A percentile compares a stretch with the other conserved stretches of the same genome.
These are phyloP conservation scores for Hecatera dysodea DNA, from an alignment of 2,888 invertebrate genomes.

Conservation along the genomic window DNA sequence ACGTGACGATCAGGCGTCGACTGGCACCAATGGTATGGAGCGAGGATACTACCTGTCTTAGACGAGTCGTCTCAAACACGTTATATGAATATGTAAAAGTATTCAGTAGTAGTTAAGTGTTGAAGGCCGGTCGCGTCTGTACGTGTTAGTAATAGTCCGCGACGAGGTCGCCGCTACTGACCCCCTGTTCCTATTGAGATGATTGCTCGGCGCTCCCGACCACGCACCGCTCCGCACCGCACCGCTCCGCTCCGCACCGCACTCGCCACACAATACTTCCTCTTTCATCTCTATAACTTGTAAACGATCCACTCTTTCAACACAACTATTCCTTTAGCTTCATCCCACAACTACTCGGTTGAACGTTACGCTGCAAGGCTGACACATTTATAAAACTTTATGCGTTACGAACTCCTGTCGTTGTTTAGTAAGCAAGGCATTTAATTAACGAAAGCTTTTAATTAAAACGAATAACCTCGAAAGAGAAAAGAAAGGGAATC, in stretches of 20 bases:
- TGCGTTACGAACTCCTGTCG: neutral
- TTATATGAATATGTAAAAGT: neutral
- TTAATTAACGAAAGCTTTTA: neutral
- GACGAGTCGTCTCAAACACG: neutral
- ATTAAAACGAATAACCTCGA: constrained; percentile 3
- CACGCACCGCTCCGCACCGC: neutral
- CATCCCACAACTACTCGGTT: neutral
- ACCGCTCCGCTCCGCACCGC: too few species aligned
- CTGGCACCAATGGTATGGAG: neutral
- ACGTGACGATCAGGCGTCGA: too few species aligned
- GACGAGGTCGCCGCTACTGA: constrained; percentile 30
- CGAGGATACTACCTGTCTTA: neutral
- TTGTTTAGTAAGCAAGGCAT: neutral
- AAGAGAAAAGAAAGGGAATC: neutral
- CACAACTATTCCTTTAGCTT: neutral
- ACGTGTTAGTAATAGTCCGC: neutral
- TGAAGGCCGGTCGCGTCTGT: neutral
- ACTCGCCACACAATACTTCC: neutral
- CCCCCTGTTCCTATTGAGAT: constrained; percentile 33
- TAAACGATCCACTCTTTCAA: neutral
- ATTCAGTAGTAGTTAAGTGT: constrained; percentile 25
- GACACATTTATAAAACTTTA: too few species aligned
- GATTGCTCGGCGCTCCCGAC: constrained; percentile 18
- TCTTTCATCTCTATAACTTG: neutral
- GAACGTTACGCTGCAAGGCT: neutral